Conservation (phyloP, 1,140 invertebrate species). For the Apis dorsata region DNA sequence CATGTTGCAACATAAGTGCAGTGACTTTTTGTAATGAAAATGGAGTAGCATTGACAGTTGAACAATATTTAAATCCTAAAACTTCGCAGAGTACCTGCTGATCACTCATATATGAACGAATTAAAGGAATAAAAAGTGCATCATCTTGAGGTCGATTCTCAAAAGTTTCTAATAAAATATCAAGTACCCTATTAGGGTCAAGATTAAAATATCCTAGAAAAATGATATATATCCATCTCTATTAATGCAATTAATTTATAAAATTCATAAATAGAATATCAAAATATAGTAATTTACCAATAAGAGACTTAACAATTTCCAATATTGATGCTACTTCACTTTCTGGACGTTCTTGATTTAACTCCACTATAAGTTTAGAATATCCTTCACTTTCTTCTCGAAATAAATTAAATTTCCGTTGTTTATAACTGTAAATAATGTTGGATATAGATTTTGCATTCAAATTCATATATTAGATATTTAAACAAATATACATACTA, state of each 20-base stretch:
- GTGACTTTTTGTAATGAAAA: slow-evolving; percentile 92
- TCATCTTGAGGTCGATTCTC: slow-evolving; percentile 90
- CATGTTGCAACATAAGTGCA: slow-evolving; percentile 93
- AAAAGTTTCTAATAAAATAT: slow-evolving; percentile 98
- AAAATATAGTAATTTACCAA: slow-evolving; percentile 83
- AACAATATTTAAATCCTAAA: slow-evolving; percentile 94
- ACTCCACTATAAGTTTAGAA: slow-evolving; percentile 97
- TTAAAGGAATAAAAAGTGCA: slow-evolving; percentile 90
- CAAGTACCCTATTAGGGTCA: slow-evolving; percentile 98
- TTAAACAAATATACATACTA: slow-evolving; percentile 88
- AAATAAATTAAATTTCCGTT: slow-evolving; percentile 99
- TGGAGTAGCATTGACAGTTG: slow-evolving; percentile 86
- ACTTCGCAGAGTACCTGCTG: slow-evolving; percentile 93
- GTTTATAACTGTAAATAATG: slow-evolving; percentile 93
- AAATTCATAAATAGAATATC: neutral
- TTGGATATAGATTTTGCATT: neutral
- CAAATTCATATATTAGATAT: neutral
- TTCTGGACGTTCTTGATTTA: slow-evolving; percentile 92
- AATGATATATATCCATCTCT: slow-evolving; percentile 9
- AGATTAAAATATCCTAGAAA: slow-evolving; percentile 97
- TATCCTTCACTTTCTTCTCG: slow-evolving; percentile 99
- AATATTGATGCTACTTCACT: slow-evolving; percentile 83
- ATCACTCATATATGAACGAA: slow-evolving; percentile 93
- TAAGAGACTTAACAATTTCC: slow-evolving; percentile 94
- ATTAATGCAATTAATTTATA: neutral